These are phyloP conservation scores for Brachionus plicatilis DNA, from an alignment of 1,140 invertebrate species.

Conservation along the genomic window DNA sequence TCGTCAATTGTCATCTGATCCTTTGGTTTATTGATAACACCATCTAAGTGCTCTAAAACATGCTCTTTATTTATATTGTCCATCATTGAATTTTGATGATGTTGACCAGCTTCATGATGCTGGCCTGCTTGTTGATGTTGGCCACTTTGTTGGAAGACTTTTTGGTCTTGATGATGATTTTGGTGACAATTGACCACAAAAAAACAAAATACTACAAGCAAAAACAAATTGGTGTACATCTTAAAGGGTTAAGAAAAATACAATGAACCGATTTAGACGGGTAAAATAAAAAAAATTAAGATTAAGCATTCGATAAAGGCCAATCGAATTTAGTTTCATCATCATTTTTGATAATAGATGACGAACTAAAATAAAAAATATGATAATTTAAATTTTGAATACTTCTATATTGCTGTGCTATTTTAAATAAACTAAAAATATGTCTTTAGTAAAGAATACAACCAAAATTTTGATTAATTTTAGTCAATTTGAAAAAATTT, in stretches of 20 bases:
- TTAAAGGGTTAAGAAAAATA: neutral
- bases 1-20: conserved; percentile 40
- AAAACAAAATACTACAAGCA: neutral
- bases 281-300: neutral
- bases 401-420: neutral
- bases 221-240: neutral
- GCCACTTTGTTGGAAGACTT: neutral
- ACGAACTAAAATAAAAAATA: neutral
- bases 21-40: conserved; percentile 38
- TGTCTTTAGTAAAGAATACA: neutral
- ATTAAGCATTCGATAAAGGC: neutral
- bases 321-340: neutral
- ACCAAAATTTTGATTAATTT: neutral
- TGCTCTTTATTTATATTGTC: conserved; percentile 39
- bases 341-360: neutral
- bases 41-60: conserved; percentile 38
- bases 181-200: neutral
- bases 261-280: neutral
- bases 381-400: neutral
- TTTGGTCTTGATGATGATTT: conserved; percentile 15
- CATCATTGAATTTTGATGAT: conserved; percentile 39
- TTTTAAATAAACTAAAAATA: neutral
- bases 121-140: neutral
- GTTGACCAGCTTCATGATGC: neutral
- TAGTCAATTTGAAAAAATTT: neutral